Percentiles rank a stretch among this genome's conserved stretches.
Evolutionary conservation across 2,113 vertebrate species (phyloP).

Genomic region (Pimephales promelas): DNA sequence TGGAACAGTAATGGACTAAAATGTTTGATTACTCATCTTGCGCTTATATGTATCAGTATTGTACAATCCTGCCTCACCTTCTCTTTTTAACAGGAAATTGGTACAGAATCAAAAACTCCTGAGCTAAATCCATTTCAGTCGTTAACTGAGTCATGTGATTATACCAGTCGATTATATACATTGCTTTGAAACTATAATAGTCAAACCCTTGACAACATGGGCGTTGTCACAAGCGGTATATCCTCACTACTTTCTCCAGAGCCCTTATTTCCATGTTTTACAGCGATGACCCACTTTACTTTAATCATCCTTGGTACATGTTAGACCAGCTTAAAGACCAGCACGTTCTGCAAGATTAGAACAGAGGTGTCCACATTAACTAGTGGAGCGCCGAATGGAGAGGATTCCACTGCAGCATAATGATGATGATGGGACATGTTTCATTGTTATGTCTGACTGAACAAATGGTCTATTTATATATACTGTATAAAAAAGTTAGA

Average conservation of each 20-base stretch:
- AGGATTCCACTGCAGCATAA: slow-evolving; percentile 8
- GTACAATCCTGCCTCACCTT: background rate
- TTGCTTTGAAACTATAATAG: background rate
- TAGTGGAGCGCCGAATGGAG: slow-evolving; percentile 31
- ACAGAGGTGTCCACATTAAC: slow-evolving; percentile 65
- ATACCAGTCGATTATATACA: background rate
- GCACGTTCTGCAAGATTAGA: slow-evolving; percentile 73
- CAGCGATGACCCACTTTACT: slow-evolving; percentile 72
- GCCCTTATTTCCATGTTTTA: slow-evolving; percentile 37
- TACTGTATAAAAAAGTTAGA: background rate
- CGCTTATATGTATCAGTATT: background rate
- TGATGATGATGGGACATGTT: slow-evolving; percentile 19
- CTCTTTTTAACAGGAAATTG: background rate
- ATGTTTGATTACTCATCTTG: background rate
- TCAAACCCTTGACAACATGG: background rate
- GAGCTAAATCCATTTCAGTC: background rate
- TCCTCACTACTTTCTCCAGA: background rate
- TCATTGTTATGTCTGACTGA: slow-evolving; percentile 10
- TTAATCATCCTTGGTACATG: slow-evolving; percentile 74
- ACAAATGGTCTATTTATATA: background rate
- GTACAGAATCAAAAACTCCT: background rate
- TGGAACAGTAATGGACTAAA: background rate
- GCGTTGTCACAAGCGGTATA: background rate
- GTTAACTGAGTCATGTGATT: background rate
- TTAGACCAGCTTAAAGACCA: slow-evolving; percentile 74